Evolutionary conservation across 2,888 invertebrate genomes (phyloP).

Genomic region (Xanthia togata): DNA sequence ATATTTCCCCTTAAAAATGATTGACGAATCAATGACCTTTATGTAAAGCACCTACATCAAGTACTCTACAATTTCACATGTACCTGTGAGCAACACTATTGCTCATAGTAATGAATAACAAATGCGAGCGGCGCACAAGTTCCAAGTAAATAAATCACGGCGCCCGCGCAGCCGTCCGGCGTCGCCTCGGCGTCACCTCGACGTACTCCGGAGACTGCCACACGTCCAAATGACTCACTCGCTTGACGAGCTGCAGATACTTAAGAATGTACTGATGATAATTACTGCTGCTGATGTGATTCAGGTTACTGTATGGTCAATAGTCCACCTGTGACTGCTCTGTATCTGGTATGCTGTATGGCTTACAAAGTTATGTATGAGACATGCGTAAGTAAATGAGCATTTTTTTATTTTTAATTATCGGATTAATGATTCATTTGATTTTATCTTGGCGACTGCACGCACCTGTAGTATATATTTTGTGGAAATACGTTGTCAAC

Average conservation of each 20-base stretch:
- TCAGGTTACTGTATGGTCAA: constrained; percentile 25
- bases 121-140: constrained; percentile 62
- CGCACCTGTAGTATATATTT: neutral
- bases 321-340: constrained; percentile 37
- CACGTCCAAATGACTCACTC: constrained; percentile 73
- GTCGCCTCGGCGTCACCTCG: constrained; percentile 50
- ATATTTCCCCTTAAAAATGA: neutral
- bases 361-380: neutral
- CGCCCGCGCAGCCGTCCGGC: constrained; percentile 67
- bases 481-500: neutral
- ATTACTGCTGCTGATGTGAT: constrained; percentile 47
- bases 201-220: constrained; percentile 67
- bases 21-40: constrained; percentile 18
- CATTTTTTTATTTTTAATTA: neutral
- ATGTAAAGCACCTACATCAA: constrained; percentile 1
- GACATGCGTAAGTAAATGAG: neutral
- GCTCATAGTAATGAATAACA: constrained; percentile 68
- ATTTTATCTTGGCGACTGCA: neutral
- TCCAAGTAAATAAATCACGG: constrained; percentile 73
- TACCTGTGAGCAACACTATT: constrained; percentile 50
- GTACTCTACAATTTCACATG: constrained; percentile 12
- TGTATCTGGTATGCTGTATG: constrained; percentile 3
- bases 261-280: constrained; percentile 41
- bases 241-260: constrained; percentile 57
- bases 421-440: neutral